Evolutionary conservation across 2,113 vertebrate genomes (phyloP).

Genomic region (Festucalex cinctus): DNA sequence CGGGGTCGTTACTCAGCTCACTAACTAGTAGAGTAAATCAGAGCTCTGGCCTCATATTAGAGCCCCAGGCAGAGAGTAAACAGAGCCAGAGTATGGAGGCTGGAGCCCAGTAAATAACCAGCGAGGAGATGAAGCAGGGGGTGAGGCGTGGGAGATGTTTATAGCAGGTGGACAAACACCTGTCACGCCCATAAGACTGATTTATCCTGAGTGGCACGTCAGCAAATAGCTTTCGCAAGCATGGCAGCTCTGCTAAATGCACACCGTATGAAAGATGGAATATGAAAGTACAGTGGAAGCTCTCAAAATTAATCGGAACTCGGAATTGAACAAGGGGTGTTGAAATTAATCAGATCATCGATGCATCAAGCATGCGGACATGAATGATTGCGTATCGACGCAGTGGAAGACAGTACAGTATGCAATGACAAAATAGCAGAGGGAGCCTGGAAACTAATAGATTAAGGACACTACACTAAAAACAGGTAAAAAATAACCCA

Average conservation of each 20-base stretch:
- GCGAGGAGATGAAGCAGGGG: conserved; percentile 58
- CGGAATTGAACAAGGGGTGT: not conserved
- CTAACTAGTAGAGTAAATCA: conserved; percentile 70
- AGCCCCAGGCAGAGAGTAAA: conserved; percentile 61
- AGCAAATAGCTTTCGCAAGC: conserved; percentile 77
- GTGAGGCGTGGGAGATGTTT: conserved; percentile 77
- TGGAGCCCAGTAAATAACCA: conserved; percentile 72
- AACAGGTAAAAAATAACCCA: too few species aligned
- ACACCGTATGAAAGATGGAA: conserved; percentile 18
- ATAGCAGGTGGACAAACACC: conserved; percentile 88
- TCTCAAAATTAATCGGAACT: not conserved
- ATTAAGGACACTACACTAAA: too few species aligned
- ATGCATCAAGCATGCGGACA: not conserved
- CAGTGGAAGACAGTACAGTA: too few species aligned
- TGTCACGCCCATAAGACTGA: conserved; percentile 81
- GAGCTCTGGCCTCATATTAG: conserved; percentile 61
- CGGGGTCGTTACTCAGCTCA: conserved; percentile 61
- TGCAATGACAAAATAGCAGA: too few species aligned
- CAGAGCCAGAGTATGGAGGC: conserved; percentile 44
- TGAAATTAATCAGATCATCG: not conserved
- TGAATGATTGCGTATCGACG: not conserved
- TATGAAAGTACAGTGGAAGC: conserved; percentile 1
- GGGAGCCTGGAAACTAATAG: too few species aligned
- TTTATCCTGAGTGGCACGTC: conserved; percentile 81
- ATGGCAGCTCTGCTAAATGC: conserved; percentile 63